Base-by-base conservation (phyloP, 1,140 invertebrate genomes). In the Cyclargus thomasi region DNA sequence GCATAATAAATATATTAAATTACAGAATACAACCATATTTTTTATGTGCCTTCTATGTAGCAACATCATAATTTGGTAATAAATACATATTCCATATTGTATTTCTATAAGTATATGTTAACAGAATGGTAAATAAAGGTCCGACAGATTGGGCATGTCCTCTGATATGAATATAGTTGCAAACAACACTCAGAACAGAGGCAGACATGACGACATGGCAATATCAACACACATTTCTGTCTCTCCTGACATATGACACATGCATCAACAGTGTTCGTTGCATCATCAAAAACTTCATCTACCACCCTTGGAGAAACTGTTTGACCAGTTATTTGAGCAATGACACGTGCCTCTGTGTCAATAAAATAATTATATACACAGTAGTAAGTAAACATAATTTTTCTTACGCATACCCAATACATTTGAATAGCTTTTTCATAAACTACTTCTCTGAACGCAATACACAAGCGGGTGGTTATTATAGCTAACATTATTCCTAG, bases 101-200 rank as follows among this genome's bases (percentile, higher is more conserved):
- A n/a, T 59, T 18, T 68, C 83, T 77, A 90, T 78, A 88, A 82
- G 70, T 90, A 88, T 14, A 90, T 80, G 59, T 79, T 87, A 1
- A 88, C 86, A 63, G 88, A 87, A 62, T 88, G 88, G 69, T 90
- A 89, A 66, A 89, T 90, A 73, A 89, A 90, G 70, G 85, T 90
- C 70, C 88, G 81, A 67, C 86, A 90, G 63, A 90, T 88, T 35
- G 88, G 88, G 69, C 88, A 90, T 57, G 88, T 88, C 10, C 88
- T 79, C 71, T 90, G 88, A 67, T 90, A 90, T 18, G 82, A 80
- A 81, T 88, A 90, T 3, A 90, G 68, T 16, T 82, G 69, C 67
- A 83, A 72, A 62, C 85, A 88, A 68, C 88, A 90, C 67, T 90
- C 86, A 64, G 79, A 79, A 69, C 88, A 90, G 64, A 90, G 74